These are phyloP conservation scores for Epistrophe eligans DNA, from an alignment of 2,888 invertebrate genomes.

Conservation along the genomic window DNA sequence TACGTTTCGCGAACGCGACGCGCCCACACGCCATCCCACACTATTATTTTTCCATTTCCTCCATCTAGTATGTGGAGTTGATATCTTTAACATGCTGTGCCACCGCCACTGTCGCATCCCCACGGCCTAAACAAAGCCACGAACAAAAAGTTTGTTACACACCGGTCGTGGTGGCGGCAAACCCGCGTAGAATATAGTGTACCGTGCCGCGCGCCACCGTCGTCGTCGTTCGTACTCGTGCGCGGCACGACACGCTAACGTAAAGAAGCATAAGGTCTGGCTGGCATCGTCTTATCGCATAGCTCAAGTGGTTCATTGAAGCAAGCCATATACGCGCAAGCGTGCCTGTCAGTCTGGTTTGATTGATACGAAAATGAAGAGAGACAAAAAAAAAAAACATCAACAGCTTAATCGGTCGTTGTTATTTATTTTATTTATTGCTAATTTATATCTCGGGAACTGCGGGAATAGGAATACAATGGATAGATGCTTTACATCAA, in stretches of 20 bases:
- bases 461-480: constrained; percentile 57
- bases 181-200: constrained; percentile 76
- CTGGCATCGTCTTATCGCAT: constrained; percentile 78
- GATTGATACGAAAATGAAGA: constrained; percentile 79
- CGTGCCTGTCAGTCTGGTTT: constrained; percentile 81
- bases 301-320: constrained; percentile 79
- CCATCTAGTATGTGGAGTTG: constrained; percentile 38
- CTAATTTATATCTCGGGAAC: constrained; percentile 70
- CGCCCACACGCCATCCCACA: constrained; percentile 75
- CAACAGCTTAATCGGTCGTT: constrained; percentile 77
- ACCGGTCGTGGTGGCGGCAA: constrained; percentile 68
- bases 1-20: constrained; percentile 52
- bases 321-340: constrained; percentile 79
- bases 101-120: constrained; percentile 60
- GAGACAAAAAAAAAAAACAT: constrained; percentile 33
- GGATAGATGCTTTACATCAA: constrained; percentile 67
- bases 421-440: constrained; percentile 74
- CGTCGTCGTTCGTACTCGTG: constrained; percentile 3
- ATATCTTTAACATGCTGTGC: constrained; percentile 26
- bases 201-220: neutral
- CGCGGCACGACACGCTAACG: constrained; percentile 73
- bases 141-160: constrained; percentile 50
- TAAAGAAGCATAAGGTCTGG: constrained; percentile 78
- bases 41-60: constrained; percentile 76
- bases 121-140: constrained; percentile 21